These are phyloP conservation scores for Pantherophis vulpinus DNA, from an alignment of 2,797 vertebrate genomes.

Conservation along the genomic window DNA sequence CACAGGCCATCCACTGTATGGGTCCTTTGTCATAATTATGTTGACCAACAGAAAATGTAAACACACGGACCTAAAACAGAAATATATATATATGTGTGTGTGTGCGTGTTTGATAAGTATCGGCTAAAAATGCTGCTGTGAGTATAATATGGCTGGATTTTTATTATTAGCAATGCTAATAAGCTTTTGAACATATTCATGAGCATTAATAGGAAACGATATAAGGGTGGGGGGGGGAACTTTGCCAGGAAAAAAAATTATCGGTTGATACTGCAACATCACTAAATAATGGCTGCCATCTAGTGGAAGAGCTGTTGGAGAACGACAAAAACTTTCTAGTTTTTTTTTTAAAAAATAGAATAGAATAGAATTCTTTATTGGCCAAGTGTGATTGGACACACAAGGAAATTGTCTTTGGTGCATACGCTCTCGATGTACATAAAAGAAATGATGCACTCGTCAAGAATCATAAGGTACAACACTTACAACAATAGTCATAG, in stretches of 20 bases:
- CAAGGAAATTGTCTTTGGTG: too few species aligned
- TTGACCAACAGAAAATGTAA: constrained; percentile 98
- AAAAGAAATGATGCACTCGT: too few species aligned
- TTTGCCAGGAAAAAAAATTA: background rate
- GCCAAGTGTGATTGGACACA: too few species aligned
- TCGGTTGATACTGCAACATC: background rate
- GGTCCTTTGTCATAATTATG: constrained; percentile 99
- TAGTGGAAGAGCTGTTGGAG: constrained; percentile 58
- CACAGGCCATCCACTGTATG: constrained; percentile 98
- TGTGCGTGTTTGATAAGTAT: background rate
- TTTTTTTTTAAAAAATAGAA: background rate
- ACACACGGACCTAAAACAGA: constrained; percentile 86
- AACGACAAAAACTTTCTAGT: background rate
- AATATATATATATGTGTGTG: background rate
- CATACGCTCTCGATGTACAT: too few species aligned
- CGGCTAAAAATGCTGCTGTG: background rate
- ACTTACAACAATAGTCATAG: too few species aligned
- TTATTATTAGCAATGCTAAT: background rate
- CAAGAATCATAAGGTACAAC: too few species aligned
- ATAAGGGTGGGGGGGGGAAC: background rate
- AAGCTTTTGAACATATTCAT: background rate
- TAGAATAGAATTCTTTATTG: too few species aligned
- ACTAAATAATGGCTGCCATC: constrained; percentile 65
- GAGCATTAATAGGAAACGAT: background rate
- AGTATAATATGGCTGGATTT: background rate